These are phyloP conservation scores for Beroe ovata DNA, from an alignment of 37 sponge, comb jelly and placozoan species.

Conservation along the genomic window DNA sequence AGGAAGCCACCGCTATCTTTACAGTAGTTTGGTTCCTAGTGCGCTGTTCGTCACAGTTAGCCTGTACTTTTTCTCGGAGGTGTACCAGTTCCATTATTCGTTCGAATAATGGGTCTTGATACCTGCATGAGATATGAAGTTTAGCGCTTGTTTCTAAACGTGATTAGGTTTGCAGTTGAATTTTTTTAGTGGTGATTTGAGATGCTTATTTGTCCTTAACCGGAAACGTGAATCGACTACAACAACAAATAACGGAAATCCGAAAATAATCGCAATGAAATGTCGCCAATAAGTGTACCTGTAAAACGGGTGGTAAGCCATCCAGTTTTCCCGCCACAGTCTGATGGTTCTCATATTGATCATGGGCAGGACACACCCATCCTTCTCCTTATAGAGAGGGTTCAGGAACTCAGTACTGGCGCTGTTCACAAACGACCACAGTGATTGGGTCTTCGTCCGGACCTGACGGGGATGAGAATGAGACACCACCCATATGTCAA, in stretches of 20 bases:
- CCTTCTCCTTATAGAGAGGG: constrained; percentile 71
- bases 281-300: neutral
- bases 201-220: neutral
- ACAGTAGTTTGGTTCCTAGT: constrained; percentile 11
- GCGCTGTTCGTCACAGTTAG: constrained; percentile 29
- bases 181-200: neutral
- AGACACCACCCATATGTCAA: too few species aligned
- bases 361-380: constrained; percentile 44
- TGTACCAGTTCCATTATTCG: constrained; percentile 42
- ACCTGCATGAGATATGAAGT: too few species aligned
- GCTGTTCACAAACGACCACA: constrained; percentile 76
- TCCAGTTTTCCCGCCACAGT: constrained; percentile 61
- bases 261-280: too few species aligned
- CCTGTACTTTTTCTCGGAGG: constrained; percentile 12
- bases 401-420: constrained; percentile 72
- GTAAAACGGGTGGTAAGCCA: constrained; percentile 56
- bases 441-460: constrained; percentile 71
- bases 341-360: constrained; percentile 41
- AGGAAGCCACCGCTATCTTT: constrained; percentile 18
- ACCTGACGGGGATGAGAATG: constrained; percentile 47
- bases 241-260: too few species aligned
- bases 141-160: too few species aligned
- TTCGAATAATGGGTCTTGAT: constrained; percentile 39
- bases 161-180: too few species aligned
- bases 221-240: too few species aligned